Conservation (phyloP, 2,113 vertebrate species). For the Crocuta crocuta region DNA sequence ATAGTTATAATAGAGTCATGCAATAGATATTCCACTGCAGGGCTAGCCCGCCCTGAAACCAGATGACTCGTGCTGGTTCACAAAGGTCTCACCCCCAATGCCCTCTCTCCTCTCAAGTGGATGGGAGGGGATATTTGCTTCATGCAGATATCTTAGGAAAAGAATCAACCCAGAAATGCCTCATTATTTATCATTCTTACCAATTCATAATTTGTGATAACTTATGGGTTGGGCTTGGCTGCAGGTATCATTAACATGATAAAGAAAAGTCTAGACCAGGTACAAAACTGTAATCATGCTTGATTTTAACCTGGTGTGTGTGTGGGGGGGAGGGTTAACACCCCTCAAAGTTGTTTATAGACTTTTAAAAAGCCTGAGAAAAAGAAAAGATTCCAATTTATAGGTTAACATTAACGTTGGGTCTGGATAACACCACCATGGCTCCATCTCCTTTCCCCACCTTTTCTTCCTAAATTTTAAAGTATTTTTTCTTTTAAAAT, state of each 20-base stretch:
- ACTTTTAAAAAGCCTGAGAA: not conserved
- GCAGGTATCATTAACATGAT: not conserved
- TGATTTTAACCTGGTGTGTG: not conserved
- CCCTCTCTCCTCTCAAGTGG: not conserved
- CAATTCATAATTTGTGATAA: not conserved
- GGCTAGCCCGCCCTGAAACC: not conserved
- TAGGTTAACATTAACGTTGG: not conserved
- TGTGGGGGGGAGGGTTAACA: not conserved
- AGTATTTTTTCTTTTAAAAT: slow-evolving; percentile 7
- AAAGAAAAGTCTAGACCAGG: not conserved
- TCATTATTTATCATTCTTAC: not conserved
- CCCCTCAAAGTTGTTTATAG: not conserved
- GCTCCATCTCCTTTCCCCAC: not conserved
- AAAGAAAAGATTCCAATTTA: not conserved
- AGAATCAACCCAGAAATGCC: not conserved
- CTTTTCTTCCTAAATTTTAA: not conserved
- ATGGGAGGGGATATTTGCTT: not conserved
- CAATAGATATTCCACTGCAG: not conserved
- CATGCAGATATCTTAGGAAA: not conserved
- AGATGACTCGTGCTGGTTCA: not conserved
- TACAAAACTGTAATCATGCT: not conserved
- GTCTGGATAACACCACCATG: not conserved
- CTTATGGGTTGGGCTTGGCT: not conserved
- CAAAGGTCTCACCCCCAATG: not conserved
- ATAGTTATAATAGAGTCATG: not conserved